These are phyloP conservation scores for Pocota personata DNA, from an alignment of 2,888 invertebrate genomes.

Conservation along the genomic window DNA sequence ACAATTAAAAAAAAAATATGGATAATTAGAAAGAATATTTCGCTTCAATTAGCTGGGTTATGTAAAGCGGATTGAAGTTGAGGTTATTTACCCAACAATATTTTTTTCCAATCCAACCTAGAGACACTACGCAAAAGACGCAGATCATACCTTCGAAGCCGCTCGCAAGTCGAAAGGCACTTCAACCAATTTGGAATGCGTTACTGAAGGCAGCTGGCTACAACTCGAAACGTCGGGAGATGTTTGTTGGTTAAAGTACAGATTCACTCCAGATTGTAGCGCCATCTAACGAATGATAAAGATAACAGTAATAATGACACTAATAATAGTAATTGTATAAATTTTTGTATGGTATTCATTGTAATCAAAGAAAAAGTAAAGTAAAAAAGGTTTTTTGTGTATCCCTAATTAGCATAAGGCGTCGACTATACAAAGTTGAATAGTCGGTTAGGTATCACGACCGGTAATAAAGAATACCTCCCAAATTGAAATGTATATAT, in stretches of 20 bases:
- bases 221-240: slow-evolving; percentile 70
- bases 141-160: slow-evolving; percentile 68
- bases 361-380: not conserved
- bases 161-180: slow-evolving; percentile 70
- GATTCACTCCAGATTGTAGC: slow-evolving; percentile 71
- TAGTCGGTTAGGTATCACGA: not conserved
- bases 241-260: slow-evolving; percentile 66
- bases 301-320: slow-evolving; percentile 49
- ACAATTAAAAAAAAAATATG: not conserved
- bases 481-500: not conserved
- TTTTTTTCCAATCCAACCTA: slow-evolving; percentile 19
- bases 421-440: too few relatives aligned
- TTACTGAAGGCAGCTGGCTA: slow-evolving; percentile 68
- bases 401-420: not conserved
- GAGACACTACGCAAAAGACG: slow-evolving; percentile 49
- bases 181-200: slow-evolving; percentile 69
- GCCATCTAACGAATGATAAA: slow-evolving; percentile 69
- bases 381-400: not conserved
- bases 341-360: not conserved
- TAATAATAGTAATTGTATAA: not conserved
- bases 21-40: not conserved
- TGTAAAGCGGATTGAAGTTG: slow-evolving; percentile 1
- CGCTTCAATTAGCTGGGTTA: not conserved
- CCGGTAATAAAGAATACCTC: not conserved
- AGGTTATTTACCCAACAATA: not conserved